phyloP scores from a whole-genome alignment of 1,140 invertebrate species.

The Stenopsyche tienmushanensis region DNA sequence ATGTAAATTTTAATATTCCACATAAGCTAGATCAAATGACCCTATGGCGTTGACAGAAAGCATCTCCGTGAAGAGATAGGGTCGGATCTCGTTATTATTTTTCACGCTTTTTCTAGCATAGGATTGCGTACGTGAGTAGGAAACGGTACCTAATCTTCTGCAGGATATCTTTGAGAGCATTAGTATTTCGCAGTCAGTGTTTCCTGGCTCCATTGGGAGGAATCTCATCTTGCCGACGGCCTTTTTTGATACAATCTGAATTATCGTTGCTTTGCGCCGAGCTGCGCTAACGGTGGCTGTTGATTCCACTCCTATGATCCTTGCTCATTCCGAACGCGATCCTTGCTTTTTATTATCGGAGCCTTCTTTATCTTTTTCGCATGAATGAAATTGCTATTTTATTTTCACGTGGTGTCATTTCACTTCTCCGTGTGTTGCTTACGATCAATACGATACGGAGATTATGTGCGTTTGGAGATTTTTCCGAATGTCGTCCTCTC shows the following conservation, averaged over 20 bases:
- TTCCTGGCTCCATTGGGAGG: conserved; percentile 15
- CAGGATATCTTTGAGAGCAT: not conserved
- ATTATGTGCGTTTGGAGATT: too few relatives aligned
- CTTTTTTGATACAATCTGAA: conserved; percentile 19
- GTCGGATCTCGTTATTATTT: too few relatives aligned
- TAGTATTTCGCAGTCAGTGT: not conserved
- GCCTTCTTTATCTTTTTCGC: too few relatives aligned
- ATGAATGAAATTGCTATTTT: too few relatives aligned
- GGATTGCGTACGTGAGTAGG: not conserved
- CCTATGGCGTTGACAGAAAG: too few relatives aligned
- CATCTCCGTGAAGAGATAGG: too few relatives aligned
- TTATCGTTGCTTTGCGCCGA: conserved; percentile 9
- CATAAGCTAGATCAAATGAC: too few relatives aligned
- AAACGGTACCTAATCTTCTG: not conserved
- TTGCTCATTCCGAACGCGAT: not conserved
- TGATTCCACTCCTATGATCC: not conserved
- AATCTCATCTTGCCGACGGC: conserved; percentile 12
- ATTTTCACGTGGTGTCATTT: too few relatives aligned
- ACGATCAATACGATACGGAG: not conserved
- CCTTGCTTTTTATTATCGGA: not conserved
- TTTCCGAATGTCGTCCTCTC: too few relatives aligned
- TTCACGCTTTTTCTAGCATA: too few relatives aligned
- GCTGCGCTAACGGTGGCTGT: not conserved
- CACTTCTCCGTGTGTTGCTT: too few relatives aligned
- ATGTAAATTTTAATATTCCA: too few relatives aligned